phyloP scores from a whole-genome alignment of 2,113 vertebrate species.

The Tinamus guttatus region DNA sequence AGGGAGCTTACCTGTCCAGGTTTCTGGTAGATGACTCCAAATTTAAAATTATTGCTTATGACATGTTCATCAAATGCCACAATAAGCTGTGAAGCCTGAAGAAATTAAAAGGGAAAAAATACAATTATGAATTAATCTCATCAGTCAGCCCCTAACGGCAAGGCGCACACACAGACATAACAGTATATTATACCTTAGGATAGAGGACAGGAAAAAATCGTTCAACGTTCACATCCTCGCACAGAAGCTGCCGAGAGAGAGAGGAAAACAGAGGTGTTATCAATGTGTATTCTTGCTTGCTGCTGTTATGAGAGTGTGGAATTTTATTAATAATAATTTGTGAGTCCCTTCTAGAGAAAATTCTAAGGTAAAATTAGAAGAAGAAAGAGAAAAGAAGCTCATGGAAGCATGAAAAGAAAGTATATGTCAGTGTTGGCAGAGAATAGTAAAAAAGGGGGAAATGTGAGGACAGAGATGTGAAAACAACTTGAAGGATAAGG shows the following conservation, averaged over 20 bases:
- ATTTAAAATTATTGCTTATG: constrained; percentile 95
- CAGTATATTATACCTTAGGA: constrained; percentile 82
- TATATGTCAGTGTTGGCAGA: not conserved
- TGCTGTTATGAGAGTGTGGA: not conserved
- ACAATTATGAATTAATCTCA: not conserved
- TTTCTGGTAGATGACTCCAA: constrained; percentile 93
- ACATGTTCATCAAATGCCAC: constrained; percentile 93
- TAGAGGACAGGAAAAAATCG: constrained; percentile 88
- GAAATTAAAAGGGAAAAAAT: not conserved
- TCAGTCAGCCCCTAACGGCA: not conserved
- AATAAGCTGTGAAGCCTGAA: constrained; percentile 89
- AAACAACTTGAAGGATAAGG: not conserved
- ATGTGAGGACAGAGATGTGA: not conserved
- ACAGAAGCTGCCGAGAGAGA: constrained; percentile 80
- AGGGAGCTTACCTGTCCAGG: constrained; percentile 86
- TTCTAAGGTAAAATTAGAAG: not conserved
- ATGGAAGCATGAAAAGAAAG: not conserved
- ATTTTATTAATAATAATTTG: not conserved
- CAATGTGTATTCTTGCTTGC: not conserved
- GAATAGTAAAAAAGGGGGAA: not conserved
- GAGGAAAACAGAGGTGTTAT: constrained; percentile 13
- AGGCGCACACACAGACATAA: not conserved
- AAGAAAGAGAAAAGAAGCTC: not conserved
- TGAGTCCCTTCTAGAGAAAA: constrained; percentile 1
- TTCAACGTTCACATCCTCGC: constrained; percentile 84